Evolutionary conservation across 2,888 invertebrate genomes (phyloP).

Genomic region (Sarcophaga variegata): DNA sequence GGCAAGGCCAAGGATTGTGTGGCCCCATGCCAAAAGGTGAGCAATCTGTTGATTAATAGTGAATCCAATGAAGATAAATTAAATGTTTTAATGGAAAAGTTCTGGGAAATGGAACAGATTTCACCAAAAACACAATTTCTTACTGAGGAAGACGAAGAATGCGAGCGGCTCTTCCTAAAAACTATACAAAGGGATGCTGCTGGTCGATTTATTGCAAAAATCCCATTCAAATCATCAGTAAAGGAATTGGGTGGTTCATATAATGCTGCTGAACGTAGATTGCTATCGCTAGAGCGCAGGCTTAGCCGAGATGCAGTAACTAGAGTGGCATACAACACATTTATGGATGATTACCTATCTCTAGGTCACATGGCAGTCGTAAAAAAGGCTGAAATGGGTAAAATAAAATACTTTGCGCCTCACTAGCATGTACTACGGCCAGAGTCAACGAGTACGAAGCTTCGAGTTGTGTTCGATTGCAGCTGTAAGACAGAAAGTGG

Average conservation of each 20-base stretch:
- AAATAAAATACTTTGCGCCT: constrained; percentile 49
- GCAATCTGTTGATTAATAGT: background rate
- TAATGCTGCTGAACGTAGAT: constrained; percentile 21
- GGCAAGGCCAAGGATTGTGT: constrained; percentile 5
- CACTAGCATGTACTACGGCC: constrained; percentile 56
- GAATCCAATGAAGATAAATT: constrained; percentile 2
- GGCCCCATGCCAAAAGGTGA: background rate
- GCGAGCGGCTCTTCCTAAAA: constrained; percentile 3
- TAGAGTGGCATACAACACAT: constrained; percentile 15
- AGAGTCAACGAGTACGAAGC: constrained; percentile 58
- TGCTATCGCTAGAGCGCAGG: constrained; percentile 25
- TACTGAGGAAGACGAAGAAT: background rate
- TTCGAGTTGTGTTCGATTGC: constrained; percentile 63
- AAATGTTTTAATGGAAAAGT: background rate
- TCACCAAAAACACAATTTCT: background rate
- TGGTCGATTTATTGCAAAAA: constrained; percentile 42
- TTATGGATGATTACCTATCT: constrained; percentile 39
- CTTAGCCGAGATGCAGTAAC: background rate
- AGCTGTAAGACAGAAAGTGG: constrained; percentile 60
- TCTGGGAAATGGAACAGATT: constrained; percentile 22
- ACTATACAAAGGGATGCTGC: constrained; percentile 3
- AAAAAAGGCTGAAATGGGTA: constrained; percentile 7
- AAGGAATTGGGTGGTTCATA: constrained; percentile 41
- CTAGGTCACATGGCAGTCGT: constrained; percentile 59
- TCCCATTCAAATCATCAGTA: constrained; percentile 44